Conservation (phyloP, 2,888 invertebrate genomes). For the Tinea semifulvella region DNA sequence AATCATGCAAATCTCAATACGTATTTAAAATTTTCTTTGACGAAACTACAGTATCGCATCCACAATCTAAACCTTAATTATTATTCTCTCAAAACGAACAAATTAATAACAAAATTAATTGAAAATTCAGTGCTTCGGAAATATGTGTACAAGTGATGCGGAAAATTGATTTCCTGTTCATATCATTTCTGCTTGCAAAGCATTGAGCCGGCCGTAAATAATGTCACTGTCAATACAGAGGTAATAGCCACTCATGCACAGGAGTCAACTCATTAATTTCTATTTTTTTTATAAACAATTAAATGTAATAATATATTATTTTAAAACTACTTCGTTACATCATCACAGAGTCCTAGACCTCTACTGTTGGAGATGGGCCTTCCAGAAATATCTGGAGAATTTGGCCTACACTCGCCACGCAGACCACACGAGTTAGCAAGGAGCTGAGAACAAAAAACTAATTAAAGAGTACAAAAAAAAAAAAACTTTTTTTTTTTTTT, state of each 20-base stretch:
- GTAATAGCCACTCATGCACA: slow-evolving; percentile 7
- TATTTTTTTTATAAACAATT: background rate
- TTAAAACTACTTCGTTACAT: background rate
- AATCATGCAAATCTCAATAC: no score
- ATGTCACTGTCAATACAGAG: slow-evolving; percentile 6
- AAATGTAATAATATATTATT: background rate
- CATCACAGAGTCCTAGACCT: no score
- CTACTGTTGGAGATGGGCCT: no score
- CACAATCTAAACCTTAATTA: no score
- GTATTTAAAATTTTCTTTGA: no score
- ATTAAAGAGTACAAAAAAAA: no score
- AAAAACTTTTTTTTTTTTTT: no score
- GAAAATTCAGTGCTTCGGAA: background rate
- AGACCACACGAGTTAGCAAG: no score
- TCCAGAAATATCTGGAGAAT: no score
- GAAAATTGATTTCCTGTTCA: slow-evolving; percentile 52
- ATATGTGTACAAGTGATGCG: slow-evolving; percentile 20
- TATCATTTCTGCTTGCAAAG: slow-evolving; percentile 38
- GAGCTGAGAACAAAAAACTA: no score
- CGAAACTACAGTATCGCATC: no score
- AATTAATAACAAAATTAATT: background rate
- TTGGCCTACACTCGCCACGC: no score
- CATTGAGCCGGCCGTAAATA: slow-evolving; percentile 1
- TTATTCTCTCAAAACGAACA: background rate
- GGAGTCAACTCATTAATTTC: background rate